Percentiles rank a stretch among this genome's conserved stretches.
Conservation (phyloP, 2,113 vertebrate species). For the Psephotus haematonotus region DNA sequence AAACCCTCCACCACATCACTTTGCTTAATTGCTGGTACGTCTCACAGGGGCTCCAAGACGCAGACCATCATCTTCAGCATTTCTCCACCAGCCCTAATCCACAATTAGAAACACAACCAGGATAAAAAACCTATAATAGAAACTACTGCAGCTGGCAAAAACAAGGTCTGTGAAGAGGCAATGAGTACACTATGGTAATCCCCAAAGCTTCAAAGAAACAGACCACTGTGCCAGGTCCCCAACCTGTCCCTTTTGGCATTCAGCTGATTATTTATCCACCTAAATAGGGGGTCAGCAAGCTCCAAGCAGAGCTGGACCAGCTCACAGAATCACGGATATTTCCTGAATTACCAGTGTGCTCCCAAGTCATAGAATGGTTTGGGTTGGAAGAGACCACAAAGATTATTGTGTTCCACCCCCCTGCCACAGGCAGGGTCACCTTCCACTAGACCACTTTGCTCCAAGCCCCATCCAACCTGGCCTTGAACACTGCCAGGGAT, state of each 20-base stretch:
- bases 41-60: rapidly evolving
- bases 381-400: too few species aligned
- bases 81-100: not conserved
- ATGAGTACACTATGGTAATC: not conserved
- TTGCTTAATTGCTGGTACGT: rapidly evolving
- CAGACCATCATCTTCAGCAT: too few species aligned
- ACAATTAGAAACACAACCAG: not conserved
- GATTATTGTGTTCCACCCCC: not conserved
- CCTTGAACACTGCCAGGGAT: not conserved
- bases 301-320: not conserved
- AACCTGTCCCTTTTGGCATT: rapidly evolving
- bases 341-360: not conserved
- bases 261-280: not conserved
- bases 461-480: not conserved
- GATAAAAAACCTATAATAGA: rapidly evolving
- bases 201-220: not conserved
- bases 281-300: rapidly evolving
- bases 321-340: not conserved
- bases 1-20: not conserved
- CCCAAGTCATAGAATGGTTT: not conserved
- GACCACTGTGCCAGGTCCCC: not conserved
- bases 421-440: not conserved
- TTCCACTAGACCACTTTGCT: not conserved
- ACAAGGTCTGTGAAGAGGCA: not conserved
- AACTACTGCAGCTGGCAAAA: not conserved